Conservation (phyloP, 2,113 vertebrate genomes). For the Rhabdornis inornatus region DNA sequence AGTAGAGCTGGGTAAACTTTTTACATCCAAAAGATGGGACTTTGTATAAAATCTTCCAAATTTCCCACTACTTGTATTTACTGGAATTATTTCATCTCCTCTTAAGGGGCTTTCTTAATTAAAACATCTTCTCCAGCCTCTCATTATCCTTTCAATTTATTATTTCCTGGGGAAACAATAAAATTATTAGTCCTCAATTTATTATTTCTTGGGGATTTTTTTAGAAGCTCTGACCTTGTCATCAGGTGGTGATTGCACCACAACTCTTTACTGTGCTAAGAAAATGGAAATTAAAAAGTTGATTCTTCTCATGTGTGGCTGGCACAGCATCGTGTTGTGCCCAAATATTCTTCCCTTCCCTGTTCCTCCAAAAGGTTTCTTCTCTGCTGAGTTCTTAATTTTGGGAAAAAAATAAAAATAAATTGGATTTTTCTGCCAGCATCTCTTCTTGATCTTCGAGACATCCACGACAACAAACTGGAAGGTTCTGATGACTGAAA, state of each 20-base stretch:
- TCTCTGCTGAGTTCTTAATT: not conserved
- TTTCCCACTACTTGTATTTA: not conserved
- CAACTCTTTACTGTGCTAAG: not conserved
- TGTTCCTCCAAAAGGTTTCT: not conserved
- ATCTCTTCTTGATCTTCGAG: not conserved
- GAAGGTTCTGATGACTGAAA: not conserved
- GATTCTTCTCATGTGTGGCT: not conserved
- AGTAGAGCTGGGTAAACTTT: not conserved
- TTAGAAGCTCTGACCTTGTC: not conserved
- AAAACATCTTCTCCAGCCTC: not conserved
- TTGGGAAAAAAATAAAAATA: not conserved
- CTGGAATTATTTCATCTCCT: not conserved
- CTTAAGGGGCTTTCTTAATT: not conserved
- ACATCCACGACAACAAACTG: not conserved
- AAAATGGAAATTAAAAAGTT: not conserved
- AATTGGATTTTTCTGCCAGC: not conserved
- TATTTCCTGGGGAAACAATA: too few species aligned
- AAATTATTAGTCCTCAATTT: not conserved
- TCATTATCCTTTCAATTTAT: not conserved
- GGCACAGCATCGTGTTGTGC: not conserved
- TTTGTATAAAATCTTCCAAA: not conserved
- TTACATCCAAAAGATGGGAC: not conserved
- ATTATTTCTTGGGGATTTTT: not conserved
- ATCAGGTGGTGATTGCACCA: not conserved
- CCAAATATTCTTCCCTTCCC: not conserved